Evolutionary conservation across 1,140 invertebrate species (phyloP).

Genomic region (Homarus americanus): DNA sequence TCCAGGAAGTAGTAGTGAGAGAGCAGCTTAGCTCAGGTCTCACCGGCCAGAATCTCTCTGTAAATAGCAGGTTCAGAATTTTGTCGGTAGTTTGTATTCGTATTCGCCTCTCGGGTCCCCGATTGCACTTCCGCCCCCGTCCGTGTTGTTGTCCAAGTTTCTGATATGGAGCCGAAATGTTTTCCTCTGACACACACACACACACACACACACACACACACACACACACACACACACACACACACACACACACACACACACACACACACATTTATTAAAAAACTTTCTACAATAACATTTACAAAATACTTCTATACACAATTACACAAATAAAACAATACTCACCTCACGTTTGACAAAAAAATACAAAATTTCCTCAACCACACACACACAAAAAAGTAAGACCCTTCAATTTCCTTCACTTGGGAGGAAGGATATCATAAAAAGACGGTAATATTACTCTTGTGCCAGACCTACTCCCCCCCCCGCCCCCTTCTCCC

Average conservation of each 20-base stretch:
- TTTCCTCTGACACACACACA: neutral
- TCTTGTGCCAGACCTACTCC: neutral
- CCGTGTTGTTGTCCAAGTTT: neutral
- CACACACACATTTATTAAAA: no score
- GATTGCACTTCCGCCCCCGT: neutral
- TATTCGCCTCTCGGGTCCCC: neutral
- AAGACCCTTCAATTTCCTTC: neutral
- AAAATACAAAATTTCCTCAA: no score
- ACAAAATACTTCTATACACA: no score
- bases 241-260: no score
- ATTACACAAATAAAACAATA: no score
- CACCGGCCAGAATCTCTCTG: neutral
- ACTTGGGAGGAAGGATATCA: neutral
- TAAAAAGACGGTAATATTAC: neutral
- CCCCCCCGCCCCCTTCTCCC: neutral
- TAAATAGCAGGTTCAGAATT: conserved; percentile 14
- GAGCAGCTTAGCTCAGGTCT: neutral
- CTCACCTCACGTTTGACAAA: no score
- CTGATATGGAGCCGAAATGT: neutral
- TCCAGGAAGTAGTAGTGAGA: neutral
- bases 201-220: no score
- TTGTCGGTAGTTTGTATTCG: conserved; percentile 15
- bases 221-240: no score
- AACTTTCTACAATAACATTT: no score
- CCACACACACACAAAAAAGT: neutral